Evolutionary conservation across 2,888 invertebrate genomes (phyloP).

Genomic region (Mactromeris polynyma): DNA sequence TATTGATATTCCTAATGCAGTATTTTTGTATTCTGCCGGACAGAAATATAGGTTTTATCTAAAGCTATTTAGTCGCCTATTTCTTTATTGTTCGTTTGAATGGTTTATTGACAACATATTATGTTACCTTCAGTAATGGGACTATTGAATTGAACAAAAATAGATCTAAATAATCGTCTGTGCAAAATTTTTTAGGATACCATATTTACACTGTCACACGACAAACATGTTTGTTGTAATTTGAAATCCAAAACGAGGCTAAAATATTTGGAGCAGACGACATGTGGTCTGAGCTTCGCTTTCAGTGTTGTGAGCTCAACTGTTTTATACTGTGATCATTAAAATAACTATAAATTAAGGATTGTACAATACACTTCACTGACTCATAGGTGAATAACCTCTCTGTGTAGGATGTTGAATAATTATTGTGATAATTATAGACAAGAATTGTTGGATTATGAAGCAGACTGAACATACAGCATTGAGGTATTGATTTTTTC

Average conservation of each 20-base stretch:
- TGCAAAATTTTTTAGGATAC: background rate
- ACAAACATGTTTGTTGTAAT: slow-evolving; percentile 13
- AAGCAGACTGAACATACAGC: background rate
- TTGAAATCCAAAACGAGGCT: slow-evolving; percentile 29
- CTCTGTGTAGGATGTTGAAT: background rate
- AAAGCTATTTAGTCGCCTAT: background rate
- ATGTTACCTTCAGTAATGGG: slow-evolving; percentile 8
- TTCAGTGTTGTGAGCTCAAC: background rate
- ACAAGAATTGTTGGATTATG: background rate
- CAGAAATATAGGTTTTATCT: slow-evolving; percentile 25
- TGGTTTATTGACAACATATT: slow-evolving; percentile 32
- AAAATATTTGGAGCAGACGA: slow-evolving; percentile 15
- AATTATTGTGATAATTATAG: background rate
- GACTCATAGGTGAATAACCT: background rate
- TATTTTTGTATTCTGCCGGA: slow-evolving; percentile 13
- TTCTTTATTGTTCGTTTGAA: slow-evolving; percentile 13
- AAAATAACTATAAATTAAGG: background rate
- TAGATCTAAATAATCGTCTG: slow-evolving; percentile 1
- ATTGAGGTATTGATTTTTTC: slow-evolving; percentile 18
- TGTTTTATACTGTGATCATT: background rate
- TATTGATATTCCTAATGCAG: background rate
- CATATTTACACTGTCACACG: background rate
- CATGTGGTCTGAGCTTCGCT: slow-evolving; percentile 9
- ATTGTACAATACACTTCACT: background rate
- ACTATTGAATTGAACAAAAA: slow-evolving; percentile 9